Conservation (phyloP, 2,113 vertebrate genomes). For the Tetrax tetrax region DNA sequence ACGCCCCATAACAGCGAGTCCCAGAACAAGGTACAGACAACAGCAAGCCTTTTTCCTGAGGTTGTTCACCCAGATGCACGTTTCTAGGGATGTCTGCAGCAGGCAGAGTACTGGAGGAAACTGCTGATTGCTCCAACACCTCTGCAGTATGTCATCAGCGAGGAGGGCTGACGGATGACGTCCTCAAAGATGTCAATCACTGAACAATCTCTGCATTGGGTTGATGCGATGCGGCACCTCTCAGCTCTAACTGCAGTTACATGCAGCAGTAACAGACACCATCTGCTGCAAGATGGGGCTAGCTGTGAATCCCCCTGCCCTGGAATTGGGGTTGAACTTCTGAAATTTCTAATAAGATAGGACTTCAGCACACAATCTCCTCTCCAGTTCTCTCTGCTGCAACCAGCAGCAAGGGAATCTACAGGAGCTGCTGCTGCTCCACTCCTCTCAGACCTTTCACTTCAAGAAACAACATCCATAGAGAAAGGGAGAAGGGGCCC, state of each 20-base stretch:
- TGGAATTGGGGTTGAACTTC: neutral
- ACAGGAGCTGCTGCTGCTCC: neutral
- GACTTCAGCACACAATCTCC: neutral
- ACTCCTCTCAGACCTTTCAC: neutral
- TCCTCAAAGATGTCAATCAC: neutral
- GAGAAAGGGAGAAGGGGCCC: neutral
- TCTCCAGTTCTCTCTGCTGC: neutral
- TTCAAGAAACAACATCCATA: neutral
- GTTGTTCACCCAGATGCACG: neutral
- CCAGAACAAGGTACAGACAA: slow-evolving; percentile 5
- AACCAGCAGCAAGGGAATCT: neutral
- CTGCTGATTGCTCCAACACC: neutral
- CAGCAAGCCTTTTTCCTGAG: neutral
- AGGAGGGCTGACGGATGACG: neutral
- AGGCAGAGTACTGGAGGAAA: neutral
- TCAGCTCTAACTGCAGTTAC: neutral
- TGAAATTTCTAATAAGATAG: neutral
- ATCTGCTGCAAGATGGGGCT: neutral
- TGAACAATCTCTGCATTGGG: neutral
- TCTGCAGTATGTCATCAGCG: neutral
- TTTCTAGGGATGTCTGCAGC: neutral
- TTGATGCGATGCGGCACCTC: neutral
- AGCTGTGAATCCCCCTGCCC: neutral
- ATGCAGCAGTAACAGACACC: neutral
- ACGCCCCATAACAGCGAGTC: slow-evolving; percentile 29